These are phyloP conservation scores for Apodemia mormo DNA, from an alignment of 2,888 invertebrate species.

Conservation along the genomic window DNA sequence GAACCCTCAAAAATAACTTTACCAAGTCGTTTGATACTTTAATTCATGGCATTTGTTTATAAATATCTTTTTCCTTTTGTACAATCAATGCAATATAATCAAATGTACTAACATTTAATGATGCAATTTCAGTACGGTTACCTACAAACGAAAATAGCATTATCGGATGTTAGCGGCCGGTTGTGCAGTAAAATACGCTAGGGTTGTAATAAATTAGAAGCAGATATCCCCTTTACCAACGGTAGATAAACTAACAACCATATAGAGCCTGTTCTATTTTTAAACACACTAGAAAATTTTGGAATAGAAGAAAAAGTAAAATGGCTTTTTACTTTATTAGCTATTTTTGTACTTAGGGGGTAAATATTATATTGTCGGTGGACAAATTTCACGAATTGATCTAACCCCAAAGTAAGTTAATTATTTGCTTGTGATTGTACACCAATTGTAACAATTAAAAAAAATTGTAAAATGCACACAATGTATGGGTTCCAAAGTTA, in stretches of 20 bases:
- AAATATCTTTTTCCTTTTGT: background rate
- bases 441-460: too few species aligned
- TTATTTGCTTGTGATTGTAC: too few species aligned
- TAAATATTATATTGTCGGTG: too few species aligned
- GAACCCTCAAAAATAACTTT: too few species aligned
- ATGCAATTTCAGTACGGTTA: constrained; percentile 4
- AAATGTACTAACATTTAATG: constrained; percentile 4
- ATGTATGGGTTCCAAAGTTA: too few species aligned
- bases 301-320: background rate
- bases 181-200: constrained; percentile 17
- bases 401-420: too few species aligned
- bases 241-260: constrained; percentile 11
- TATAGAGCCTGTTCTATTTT: constrained; percentile 1
- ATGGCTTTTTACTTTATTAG: background rate
- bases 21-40: too few species aligned
- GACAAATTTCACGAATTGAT: too few species aligned
- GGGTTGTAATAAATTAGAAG: constrained; percentile 16
- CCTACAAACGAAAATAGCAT: constrained; percentile 15
- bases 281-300: background rate
- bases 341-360: too few species aligned
- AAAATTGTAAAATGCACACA: too few species aligned
- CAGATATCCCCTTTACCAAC: constrained; percentile 12
- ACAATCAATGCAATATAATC: background rate
- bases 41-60: background rate
- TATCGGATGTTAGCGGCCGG: constrained; percentile 18